Evolutionary conservation across 2,113 vertebrate species (phyloP), one percentile per base, ranked within the genome.

Genomic region (Phrynocephalus versicolor): DNA sequence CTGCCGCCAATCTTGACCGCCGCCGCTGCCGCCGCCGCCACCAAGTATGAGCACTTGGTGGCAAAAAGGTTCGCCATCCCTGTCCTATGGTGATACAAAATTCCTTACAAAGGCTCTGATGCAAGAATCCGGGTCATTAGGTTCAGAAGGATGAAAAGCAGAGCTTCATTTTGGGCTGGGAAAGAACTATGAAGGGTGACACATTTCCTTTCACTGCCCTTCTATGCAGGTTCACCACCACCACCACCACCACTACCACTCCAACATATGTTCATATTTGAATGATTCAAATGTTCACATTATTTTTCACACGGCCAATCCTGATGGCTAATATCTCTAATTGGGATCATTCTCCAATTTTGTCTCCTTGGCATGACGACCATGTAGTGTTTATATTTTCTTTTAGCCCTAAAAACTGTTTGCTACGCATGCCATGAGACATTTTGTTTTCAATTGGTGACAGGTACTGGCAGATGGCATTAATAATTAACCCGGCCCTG

Each of bases 401-500:
- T 67, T 67, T 80, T 10, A 80, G 45, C 27, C 39, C 13, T 30
- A 30, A 41, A 67, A 81, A 81, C 19, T 4, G 62, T 81, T 81
- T 39, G 39, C 5, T 55, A 69, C 64, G 19, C 79, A 81, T 33
- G 62, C 45, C 64, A 69, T 30, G 51, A 81, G 67, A 27, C 79
- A 67, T 69, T 81, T 64, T n/a, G n/a, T n/a, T n/a, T 51, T 81
- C 64, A 33, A n/a, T 67, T 51, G 69, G 39, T 67, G 39, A 45
- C 12, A 51, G 64, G 67, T 39, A 23, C 41, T 33, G 10, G 79
- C 39, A 55, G 30, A 6, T 55, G 0, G 69, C 27, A 74, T 76
- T 84, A 77, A 89, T 84, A 89, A 81, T 39, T 58, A 14, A 37
- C 72, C 16, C 8, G 74, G 33, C 79, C 67, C 51, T 18, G 70